Evolutionary conservation across 2,888 invertebrate genomes (phyloP).

Genomic region (Pachymerium ferrugineum): DNA sequence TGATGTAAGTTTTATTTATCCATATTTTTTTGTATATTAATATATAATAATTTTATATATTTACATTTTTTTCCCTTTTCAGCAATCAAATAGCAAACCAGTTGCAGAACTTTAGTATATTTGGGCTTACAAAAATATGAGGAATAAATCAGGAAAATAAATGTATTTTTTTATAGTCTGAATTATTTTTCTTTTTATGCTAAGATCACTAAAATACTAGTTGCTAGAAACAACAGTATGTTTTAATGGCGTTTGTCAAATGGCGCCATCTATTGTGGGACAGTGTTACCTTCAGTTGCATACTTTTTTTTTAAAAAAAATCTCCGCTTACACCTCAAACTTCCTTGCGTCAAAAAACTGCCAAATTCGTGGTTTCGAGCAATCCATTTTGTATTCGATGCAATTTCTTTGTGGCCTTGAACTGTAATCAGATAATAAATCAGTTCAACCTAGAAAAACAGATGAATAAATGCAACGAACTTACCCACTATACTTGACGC

Average conservation of each 20-base stretch:
- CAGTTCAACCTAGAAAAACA: neutral
- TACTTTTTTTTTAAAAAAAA: neutral
- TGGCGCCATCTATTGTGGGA: neutral
- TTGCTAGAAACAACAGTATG: too few species aligned
- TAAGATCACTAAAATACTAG: too few species aligned
- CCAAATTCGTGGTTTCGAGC: conserved; percentile 26
- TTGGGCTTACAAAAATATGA: neutral
- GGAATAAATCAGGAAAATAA: neutral
- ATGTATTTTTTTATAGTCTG: too few species aligned
- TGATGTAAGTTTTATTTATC: neutral
- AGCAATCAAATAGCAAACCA: neutral
- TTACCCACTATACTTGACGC: conserved; percentile 40
- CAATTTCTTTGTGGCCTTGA: conserved; percentile 26
- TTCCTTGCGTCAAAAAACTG: conserved; percentile 33
- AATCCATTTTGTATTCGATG: conserved; percentile 32
- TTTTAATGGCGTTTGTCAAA: neutral
- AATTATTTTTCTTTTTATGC: too few species aligned
- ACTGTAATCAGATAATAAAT: neutral
- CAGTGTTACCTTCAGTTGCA: neutral
- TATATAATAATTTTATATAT: neutral
- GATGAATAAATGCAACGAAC: neutral
- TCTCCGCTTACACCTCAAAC: neutral
- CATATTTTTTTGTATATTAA: too few species aligned
- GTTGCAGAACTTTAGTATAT: neutral
- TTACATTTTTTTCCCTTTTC: neutral